Conservation (phyloP, 2,797 vertebrate genomes). For the Melanotaenia trifasciata region DNA sequence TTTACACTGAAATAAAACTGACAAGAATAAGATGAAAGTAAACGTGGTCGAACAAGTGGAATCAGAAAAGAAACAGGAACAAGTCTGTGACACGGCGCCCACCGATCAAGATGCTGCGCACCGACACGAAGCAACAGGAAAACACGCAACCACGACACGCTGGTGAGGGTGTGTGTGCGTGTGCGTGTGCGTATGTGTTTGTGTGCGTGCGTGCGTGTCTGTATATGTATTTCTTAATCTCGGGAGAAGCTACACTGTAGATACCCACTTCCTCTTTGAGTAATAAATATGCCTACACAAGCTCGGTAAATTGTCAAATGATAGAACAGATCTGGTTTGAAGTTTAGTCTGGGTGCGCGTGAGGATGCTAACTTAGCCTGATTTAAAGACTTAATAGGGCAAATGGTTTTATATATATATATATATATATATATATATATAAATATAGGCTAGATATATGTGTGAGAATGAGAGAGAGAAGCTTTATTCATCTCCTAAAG, state of each 20-base stretch:
- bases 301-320: neutral
- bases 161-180: too few species aligned
- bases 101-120: neutral
- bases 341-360: too few species aligned
- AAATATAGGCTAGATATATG: too few species aligned
- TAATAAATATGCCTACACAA: neutral
- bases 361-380: too few species aligned
- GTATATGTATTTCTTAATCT: neutral
- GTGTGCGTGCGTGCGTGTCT: neutral
- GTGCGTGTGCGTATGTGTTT: neutral
- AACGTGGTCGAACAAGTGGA: neutral
- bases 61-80: neutral
- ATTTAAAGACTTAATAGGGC: too few species aligned
- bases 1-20: neutral
- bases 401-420: too few species aligned
- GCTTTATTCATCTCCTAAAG: too few species aligned
- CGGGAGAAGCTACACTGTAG: neutral
- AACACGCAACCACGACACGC: neutral
- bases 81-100: neutral
- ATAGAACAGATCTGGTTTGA: too few species aligned
- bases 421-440: too few species aligned
- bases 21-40: neutral
- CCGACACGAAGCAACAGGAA: constrained; percentile 25
- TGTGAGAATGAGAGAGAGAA: too few species aligned
- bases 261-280: neutral